Evolutionary conservation across 1,140 invertebrate species (phyloP), one percentile per base, ranked within the genome.

Genomic region (Magallana ariakensis): DNA sequence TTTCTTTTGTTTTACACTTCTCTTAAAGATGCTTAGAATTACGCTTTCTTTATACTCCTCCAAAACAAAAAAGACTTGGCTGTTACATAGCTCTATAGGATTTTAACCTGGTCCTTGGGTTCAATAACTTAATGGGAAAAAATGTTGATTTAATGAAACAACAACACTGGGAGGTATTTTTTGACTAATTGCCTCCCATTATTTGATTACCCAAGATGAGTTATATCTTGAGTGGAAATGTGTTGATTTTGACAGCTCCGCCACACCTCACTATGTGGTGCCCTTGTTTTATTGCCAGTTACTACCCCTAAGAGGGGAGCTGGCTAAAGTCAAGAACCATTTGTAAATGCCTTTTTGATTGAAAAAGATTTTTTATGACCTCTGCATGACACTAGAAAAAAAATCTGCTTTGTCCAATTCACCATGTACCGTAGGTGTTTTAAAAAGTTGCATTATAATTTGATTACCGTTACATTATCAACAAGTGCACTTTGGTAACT

Each of bases 171-270:
- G 66, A 33, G 66, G 66, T 75, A 60, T 75, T 75, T 5, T 75
- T 75, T 75, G 22, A 75, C 66, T 75, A 75, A 75, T 75, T 75
- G 66, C 66, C 66, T 26, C 66, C 66, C 66, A 75, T 75, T 75
- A 75, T 75, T 75, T 75, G 13, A 75, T 75, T 75, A 75, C 66
- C 22, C 22, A 33, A 33, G 66, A 75, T 75, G 66, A 75, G 66
- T 26, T 75, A 75, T 75, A 75, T 33, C 8, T 75, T 8, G 66
- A 75, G 66, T 75, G 22, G 15, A 75, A 75, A 75, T 75, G 66
- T 75, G 66, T 75, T 22, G 22, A 75, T 75, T 75, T 75, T 75
- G 66, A 75, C 66, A 75, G 66, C 66, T 75, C 66, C 1, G 26
- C 66, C 22, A 75, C 66, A 75, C 9, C 33, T 19, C 66, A 33